Evolutionary conservation across 2,797 vertebrate genomes (phyloP).

Genomic region (Eulemur albifrons): DNA sequence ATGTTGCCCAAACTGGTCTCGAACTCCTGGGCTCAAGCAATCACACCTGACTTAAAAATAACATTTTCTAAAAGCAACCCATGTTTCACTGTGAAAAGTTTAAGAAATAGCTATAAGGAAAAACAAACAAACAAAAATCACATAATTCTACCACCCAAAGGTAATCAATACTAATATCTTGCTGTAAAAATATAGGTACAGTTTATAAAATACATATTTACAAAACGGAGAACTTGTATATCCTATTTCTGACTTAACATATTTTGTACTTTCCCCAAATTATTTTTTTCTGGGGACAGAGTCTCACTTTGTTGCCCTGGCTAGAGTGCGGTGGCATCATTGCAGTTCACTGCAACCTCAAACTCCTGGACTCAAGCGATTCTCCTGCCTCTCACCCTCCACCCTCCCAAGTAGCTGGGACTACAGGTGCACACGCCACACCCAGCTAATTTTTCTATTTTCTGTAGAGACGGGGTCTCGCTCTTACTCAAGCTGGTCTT

Average conservation of each 20-base stretch:
- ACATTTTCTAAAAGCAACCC: not conserved
- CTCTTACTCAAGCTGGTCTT: not conserved
- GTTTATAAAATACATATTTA: not conserved
- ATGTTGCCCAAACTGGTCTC: not conserved
- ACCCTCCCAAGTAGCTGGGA: not conserved
- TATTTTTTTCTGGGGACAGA: not conserved
- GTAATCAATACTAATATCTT: slow-evolving; percentile 2
- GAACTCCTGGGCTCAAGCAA: not conserved
- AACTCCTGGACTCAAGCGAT: not conserved
- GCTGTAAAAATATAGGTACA: not conserved
- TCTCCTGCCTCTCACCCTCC: not conserved
- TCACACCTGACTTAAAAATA: not conserved
- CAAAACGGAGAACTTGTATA: not conserved
- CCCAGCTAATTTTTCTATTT: not conserved
- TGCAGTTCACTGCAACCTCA: not conserved
- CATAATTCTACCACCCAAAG: not conserved
- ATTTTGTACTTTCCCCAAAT: not conserved
- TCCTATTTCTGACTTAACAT: not conserved
- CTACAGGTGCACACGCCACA: not conserved
- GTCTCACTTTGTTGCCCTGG: not conserved
- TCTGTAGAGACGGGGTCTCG: not conserved
- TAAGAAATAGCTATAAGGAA: slow-evolving; percentile 3
- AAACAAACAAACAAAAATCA: not conserved
- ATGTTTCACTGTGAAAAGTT: not conserved
- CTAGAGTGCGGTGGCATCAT: not conserved